A percentile compares a stretch with the other conserved stretches of the same genome.
These are phyloP conservation scores for Pseudochirops corinnae DNA, from an alignment of 2,797 vertebrate species.

Conservation along the genomic window DNA sequence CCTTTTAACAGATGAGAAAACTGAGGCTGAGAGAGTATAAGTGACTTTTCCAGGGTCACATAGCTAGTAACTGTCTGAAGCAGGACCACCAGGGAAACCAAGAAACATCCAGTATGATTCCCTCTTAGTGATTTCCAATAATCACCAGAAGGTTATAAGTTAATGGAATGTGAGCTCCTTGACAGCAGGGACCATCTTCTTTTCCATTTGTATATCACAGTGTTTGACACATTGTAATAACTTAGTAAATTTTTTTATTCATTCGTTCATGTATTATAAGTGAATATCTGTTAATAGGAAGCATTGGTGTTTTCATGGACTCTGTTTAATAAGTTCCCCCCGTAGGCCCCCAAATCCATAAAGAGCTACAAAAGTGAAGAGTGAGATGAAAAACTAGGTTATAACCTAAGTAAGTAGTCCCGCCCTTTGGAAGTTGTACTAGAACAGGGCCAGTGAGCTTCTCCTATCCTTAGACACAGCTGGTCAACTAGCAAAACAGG, in stretches of 20 bases:
- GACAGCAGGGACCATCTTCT: background rate
- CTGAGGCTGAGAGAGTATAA: background rate
- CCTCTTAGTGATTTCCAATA: background rate
- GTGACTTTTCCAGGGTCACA: background rate
- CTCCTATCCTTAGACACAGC: background rate
- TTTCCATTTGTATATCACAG: background rate
- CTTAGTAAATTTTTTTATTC: background rate
- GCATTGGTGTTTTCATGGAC: background rate
- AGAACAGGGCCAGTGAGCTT: background rate
- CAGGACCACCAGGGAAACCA: background rate
- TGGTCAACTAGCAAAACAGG: background rate
- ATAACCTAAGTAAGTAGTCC: background rate
- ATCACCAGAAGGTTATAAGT: background rate
- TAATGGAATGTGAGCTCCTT: background rate
- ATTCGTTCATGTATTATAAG: background rate
- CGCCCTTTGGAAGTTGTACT: background rate
- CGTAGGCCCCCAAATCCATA: background rate
- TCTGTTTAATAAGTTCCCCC: background rate
- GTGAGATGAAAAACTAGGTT: background rate
- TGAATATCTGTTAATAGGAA: background rate
- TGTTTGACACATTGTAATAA: background rate
- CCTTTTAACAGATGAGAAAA: background rate
- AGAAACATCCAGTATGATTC: background rate
- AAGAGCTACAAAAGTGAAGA: background rate
- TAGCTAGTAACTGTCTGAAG: background rate